These are phyloP conservation scores for Boleophthalmus pectinirostris DNA, from an alignment of 2,113 vertebrate species.

Conservation along the genomic window DNA sequence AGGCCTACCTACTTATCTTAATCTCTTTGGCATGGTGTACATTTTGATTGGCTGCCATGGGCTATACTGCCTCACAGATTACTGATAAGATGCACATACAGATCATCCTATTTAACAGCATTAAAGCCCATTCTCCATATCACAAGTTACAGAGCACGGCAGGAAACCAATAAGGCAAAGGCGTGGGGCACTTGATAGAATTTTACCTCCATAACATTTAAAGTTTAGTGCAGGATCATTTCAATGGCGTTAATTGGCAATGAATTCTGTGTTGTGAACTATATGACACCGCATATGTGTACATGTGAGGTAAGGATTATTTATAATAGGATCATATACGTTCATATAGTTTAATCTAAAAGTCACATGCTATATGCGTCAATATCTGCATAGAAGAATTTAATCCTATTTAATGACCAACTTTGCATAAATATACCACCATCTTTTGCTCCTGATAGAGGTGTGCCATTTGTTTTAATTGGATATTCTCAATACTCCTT, in stretches of 20 bases:
- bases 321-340: conserved; percentile 43
- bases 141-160: conserved; percentile 32
- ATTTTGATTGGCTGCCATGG: conserved; percentile 53
- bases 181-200: neutral
- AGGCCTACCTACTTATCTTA: conserved; percentile 40
- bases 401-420: conserved; percentile 3
- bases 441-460: neutral
- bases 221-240: conserved; percentile 12
- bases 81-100: conserved; percentile 56
- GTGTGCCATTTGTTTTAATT: no score
- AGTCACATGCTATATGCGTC: conserved; percentile 7
- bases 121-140: conserved; percentile 41
- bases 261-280: neutral
- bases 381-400: conserved; percentile 13
- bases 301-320: conserved; percentile 39
- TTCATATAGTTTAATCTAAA: conserved; percentile 40
- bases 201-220: neutral
- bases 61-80: conserved; percentile 51
- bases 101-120: conserved; percentile 58
- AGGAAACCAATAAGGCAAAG: neutral
- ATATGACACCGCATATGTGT: conserved; percentile 8
- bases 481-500: no score
- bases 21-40: conserved; percentile 47
- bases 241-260: neutral
- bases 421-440: neutral